Conservation (phyloP, 2,888 invertebrate species). For the Dasysyrphus albostriatus region DNA sequence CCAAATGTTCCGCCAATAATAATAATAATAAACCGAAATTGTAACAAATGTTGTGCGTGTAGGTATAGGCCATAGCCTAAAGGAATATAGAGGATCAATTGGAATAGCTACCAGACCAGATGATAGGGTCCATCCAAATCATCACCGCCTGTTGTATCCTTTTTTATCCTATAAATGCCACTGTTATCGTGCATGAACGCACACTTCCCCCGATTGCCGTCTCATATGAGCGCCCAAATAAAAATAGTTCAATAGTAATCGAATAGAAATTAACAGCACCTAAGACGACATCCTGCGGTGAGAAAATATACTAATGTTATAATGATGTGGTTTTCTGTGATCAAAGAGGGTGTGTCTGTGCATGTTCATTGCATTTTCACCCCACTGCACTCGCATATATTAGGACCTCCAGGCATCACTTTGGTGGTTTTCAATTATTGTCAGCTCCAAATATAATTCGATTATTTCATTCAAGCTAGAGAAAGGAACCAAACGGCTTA, state of each 20-base stretch:
- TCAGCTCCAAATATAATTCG: conserved; percentile 67
- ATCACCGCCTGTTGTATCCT: conserved; percentile 66
- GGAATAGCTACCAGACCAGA: conserved; percentile 55
- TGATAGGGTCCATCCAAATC: conserved; percentile 60
- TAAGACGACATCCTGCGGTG: conserved; percentile 68
- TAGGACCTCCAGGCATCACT: conserved; percentile 52
- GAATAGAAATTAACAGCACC: conserved; percentile 67
- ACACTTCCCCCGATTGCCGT: conserved; percentile 56
- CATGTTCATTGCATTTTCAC: conserved; percentile 13
- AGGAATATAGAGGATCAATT: not conserved
- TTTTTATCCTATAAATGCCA: conserved; percentile 44
- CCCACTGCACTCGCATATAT: not conserved
- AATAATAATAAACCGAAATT: conserved; percentile 31
- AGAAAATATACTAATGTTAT: conserved; percentile 42
- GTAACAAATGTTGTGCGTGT: conserved; percentile 67
- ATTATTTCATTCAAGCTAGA: conserved; percentile 56
- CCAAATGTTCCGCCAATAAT: conserved; percentile 63
- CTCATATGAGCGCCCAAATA: conserved; percentile 65
- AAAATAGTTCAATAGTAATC: conserved; percentile 67
- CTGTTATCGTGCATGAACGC: conserved; percentile 63
- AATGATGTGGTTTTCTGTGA: conserved; percentile 53
- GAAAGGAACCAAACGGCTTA: conserved; percentile 36
- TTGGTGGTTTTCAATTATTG: conserved; percentile 48
- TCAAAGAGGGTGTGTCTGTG: conserved; percentile 35
- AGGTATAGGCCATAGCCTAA: not conserved